These are phyloP conservation scores for Tenrec ecaudatus DNA, from an alignment of 2,113 vertebrate genomes.

Conservation along the genomic window DNA sequence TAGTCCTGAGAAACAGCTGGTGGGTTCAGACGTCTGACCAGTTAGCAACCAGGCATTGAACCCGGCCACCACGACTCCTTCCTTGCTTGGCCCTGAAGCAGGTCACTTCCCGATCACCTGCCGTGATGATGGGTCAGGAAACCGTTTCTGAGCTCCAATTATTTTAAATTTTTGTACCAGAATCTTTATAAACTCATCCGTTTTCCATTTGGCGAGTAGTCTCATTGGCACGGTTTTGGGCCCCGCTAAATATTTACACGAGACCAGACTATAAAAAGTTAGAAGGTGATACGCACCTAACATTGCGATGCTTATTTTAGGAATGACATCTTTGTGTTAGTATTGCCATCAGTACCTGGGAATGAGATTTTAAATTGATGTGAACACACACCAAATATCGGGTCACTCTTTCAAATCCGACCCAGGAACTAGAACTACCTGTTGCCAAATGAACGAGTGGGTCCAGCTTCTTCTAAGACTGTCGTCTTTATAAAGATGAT, in stretches of 20 bases:
- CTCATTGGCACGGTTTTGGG: slow-evolving; percentile 39
- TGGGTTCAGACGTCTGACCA: background rate
- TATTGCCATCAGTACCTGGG: background rate
- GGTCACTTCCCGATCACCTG: background rate
- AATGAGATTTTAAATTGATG: slow-evolving; percentile 2
- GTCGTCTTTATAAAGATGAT: background rate
- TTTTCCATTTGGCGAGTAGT: slow-evolving; percentile 54
- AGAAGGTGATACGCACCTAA: background rate
- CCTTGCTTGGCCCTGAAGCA: background rate
- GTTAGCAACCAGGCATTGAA: background rate
- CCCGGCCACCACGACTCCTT: background rate
- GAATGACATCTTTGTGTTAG: slow-evolving; percentile 9
- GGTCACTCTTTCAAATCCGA: background rate
- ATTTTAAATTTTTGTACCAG: slow-evolving; percentile 18
- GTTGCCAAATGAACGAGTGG: background rate
- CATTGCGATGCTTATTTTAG: background rate
- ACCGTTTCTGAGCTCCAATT: slow-evolving; percentile 21
- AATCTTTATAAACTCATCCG: slow-evolving; percentile 55
- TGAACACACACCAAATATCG: background rate
- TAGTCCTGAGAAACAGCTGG: background rate
- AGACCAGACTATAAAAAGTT: slow-evolving; percentile 54
- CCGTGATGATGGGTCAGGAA: no score
- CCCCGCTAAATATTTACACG: slow-evolving; percentile 52
- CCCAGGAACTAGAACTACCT: background rate
- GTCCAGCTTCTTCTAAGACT: background rate